These are phyloP conservation scores for Zelleria hepariella DNA, from an alignment of 2,888 invertebrate genomes.

Conservation along the genomic window DNA sequence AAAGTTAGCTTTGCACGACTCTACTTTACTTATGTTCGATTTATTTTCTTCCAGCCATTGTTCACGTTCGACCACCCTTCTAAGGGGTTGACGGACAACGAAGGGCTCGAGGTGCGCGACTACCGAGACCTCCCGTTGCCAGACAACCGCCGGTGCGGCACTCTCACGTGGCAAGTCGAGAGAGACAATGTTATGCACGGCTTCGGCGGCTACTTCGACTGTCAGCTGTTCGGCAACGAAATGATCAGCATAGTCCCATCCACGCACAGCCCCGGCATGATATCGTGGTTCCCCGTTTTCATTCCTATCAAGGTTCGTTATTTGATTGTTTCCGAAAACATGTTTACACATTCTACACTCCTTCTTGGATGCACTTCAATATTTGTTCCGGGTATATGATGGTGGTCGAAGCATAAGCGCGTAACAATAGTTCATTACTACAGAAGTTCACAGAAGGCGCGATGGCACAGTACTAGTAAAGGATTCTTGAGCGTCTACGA, in stretches of 20 bases:
- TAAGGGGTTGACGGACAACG: slow-evolving; percentile 76
- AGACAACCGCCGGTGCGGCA: slow-evolving; percentile 82
- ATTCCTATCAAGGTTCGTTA: slow-evolving; percentile 85
- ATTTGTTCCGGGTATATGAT: too few relatives aligned
- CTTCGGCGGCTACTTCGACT: slow-evolving; percentile 96
- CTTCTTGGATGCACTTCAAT: background rate
- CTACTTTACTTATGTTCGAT: too few relatives aligned
- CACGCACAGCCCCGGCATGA: slow-evolving; percentile 92
- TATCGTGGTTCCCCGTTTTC: slow-evolving; percentile 98
- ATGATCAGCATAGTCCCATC: slow-evolving; percentile 91
- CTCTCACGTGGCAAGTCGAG: slow-evolving; percentile 76
- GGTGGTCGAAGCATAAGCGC: too few relatives aligned
- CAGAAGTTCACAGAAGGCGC: too few relatives aligned
- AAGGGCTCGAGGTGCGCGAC: slow-evolving; percentile 73
- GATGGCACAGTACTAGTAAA: too few relatives aligned
- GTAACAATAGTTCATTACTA: too few relatives aligned
- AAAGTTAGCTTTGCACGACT: too few relatives aligned
- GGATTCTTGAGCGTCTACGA: too few relatives aligned
- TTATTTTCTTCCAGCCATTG: slow-evolving; percentile 67
- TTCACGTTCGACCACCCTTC: slow-evolving; percentile 96
- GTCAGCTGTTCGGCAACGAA: slow-evolving; percentile 86
- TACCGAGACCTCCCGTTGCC: slow-evolving; percentile 78
- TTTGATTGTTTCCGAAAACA: background rate
- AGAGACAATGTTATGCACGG: slow-evolving; percentile 90
- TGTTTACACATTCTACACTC: background rate